phyloP scores from a whole-genome alignment of 2,888 invertebrate species.

The Torymus texanus region DNA sequence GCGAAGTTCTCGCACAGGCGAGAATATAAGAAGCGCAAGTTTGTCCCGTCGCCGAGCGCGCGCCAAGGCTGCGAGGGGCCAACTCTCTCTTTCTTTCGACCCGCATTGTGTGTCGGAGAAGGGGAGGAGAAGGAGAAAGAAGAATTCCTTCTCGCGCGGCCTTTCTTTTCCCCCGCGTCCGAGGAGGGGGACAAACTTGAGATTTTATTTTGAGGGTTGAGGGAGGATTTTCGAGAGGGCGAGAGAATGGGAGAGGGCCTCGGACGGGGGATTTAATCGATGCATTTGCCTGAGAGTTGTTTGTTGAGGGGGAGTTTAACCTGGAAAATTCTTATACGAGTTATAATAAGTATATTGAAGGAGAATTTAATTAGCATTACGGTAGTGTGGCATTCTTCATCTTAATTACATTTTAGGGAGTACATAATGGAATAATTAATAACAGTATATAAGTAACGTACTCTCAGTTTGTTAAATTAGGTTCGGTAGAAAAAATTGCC shows the following conservation, averaged over 20 bases:
- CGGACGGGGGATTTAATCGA: no score
- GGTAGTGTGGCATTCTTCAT: no score
- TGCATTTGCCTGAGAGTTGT: no score
- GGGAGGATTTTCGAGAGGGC: not conserved
- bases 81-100: not conserved
- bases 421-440: no score
- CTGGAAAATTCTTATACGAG: no score
- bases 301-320: no score
- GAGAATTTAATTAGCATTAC: no score
- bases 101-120: conserved; percentile 17
- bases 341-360: no score
- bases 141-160: conserved; percentile 2
- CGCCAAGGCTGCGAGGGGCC: conserved; percentile 14
- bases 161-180: not conserved
- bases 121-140: conserved; percentile 3
- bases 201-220: not conserved
- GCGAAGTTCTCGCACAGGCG: conserved; percentile 15
- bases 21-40: not conserved
- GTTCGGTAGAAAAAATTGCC: no score
- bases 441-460: no score
- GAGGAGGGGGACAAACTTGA: not conserved
- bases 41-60: not conserved
- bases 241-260: not conserved
- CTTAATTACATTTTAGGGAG: no score
- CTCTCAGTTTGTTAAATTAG: no score